Evolutionary conservation across 2,888 invertebrate species (phyloP).

Genomic region (Urechis unicinctus): DNA sequence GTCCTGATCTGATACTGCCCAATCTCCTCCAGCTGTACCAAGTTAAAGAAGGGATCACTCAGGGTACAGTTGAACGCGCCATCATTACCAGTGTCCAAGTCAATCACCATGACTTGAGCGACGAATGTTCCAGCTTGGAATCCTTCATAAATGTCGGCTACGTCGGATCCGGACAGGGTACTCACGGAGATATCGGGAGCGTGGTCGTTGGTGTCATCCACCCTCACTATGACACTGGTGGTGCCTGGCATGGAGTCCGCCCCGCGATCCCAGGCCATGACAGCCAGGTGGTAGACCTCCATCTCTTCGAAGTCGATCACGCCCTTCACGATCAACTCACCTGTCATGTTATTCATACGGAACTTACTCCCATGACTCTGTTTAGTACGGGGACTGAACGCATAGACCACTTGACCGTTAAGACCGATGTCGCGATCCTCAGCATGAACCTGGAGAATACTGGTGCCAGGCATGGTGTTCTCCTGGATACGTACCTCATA

Average conservation of each 20-base stretch:
- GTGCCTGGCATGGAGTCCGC: constrained; percentile 15
- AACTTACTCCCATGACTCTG: constrained; percentile 15
- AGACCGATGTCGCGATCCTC: constrained; percentile 20
- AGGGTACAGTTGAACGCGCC: constrained; percentile 19
- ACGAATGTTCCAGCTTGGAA: constrained; percentile 11
- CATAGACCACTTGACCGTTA: constrained; percentile 20
- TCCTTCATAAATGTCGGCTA: constrained; percentile 15
- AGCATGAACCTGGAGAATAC: constrained; percentile 17
- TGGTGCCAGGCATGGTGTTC: constrained; percentile 11
- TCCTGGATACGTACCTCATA: constrained; percentile 17
- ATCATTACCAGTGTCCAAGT: constrained; percentile 16
- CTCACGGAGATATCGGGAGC: constrained; percentile 18
- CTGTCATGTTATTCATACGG: constrained; percentile 15
- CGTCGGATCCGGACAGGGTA: constrained; percentile 7
- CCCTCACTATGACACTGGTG: constrained; percentile 14
- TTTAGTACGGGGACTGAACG: constrained; percentile 10
- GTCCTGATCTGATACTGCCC: constrained; percentile 15
- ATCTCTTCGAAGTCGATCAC: constrained; percentile 17
- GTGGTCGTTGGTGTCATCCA: constrained; percentile 21
- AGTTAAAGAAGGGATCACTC: constrained; percentile 12
- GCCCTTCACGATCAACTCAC: constrained; percentile 16
- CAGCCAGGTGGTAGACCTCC: constrained; percentile 14
- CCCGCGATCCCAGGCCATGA: constrained; percentile 18
- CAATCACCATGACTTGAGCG: constrained; percentile 14
- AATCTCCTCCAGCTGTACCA: constrained; percentile 4